Conservation (phyloP, 2,888 invertebrate genomes). For the Ernsta delagoae region DNA sequence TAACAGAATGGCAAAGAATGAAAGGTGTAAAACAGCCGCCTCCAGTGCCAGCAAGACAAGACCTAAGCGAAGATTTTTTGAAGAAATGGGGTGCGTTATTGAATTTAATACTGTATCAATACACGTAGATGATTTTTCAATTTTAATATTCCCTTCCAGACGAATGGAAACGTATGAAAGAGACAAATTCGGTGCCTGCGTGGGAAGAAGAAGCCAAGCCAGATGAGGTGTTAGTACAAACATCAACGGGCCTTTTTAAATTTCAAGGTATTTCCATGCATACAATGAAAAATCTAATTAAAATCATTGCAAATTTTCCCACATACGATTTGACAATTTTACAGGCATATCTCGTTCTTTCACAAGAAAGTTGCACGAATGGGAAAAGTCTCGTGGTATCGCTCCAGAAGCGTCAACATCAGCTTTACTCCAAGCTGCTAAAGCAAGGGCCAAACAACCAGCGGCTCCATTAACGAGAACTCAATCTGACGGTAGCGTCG, state of each 20-base stretch:
- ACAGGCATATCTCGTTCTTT: conserved; percentile 93
- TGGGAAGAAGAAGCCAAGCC: conserved; percentile 76
- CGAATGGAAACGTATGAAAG: conserved; percentile 93
- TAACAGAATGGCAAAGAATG: conserved; percentile 94
- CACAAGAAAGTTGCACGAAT: conserved; percentile 95
- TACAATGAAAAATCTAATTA: too few relatives aligned
- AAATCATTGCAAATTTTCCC: too few relatives aligned
- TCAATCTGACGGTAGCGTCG: conserved; percentile 91
- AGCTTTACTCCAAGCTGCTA: conserved; percentile 86
- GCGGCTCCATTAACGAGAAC: conserved; percentile 86
- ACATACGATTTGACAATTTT: neutral
- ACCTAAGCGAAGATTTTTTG: conserved; percentile 92
- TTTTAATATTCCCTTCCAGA: too few relatives aligned
- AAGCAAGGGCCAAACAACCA: conserved; percentile 59
- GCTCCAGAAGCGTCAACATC: conserved; percentile 94
- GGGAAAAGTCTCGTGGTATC: conserved; percentile 95
- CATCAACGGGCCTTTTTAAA: conserved; percentile 92
- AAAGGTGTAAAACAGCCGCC: conserved; percentile 82
- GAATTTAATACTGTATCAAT: too few relatives aligned
- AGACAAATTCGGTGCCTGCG: conserved; percentile 83
- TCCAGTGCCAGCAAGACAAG: conserved; percentile 85
- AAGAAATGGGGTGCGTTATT: conserved; percentile 84
- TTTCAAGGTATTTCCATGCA: conserved; percentile 87
- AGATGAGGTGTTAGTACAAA: conserved; percentile 91
- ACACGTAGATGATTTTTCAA: too few relatives aligned